These are phyloP conservation scores for Crossocerus cetratus DNA, from an alignment of 2,888 invertebrate species.

Conservation along the genomic window DNA sequence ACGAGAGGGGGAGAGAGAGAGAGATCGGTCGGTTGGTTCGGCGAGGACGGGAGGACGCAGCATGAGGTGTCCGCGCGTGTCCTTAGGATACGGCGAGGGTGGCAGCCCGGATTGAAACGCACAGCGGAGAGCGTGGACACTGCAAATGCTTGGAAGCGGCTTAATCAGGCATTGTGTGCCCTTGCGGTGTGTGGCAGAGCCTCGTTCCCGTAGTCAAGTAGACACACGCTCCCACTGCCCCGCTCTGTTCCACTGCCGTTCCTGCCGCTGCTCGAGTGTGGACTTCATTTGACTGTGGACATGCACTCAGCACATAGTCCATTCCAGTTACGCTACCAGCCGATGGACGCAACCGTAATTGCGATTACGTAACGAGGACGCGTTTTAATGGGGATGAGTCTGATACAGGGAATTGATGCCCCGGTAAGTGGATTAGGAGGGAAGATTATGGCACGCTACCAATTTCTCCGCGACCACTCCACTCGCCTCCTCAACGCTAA, in stretches of 20 bases:
- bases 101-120: constrained; percentile 64
- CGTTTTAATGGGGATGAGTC: constrained; percentile 33
- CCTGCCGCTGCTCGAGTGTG: constrained; percentile 24
- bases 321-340: constrained; percentile 37
- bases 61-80: constrained; percentile 1
- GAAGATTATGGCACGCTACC: too few species aligned
- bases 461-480: too few species aligned
- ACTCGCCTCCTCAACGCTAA: too few species aligned
- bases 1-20: too few species aligned
- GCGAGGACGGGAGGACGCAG: too few species aligned
- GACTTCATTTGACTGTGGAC: constrained; percentile 40
- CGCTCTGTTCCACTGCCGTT: too few species aligned
- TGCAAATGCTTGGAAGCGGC: constrained; percentile 70
- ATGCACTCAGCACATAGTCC: constrained; percentile 30
- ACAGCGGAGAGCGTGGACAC: constrained; percentile 58
- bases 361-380: constrained; percentile 38
- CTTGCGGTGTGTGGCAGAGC: constrained; percentile 41
- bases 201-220: constrained; percentile 31
- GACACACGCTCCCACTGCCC: constrained; percentile 34
- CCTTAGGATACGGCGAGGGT: constrained; percentile 21
- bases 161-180: constrained; percentile 71
- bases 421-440: background rate
- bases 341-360: constrained; percentile 32
- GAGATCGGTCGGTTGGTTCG: too few species aligned
- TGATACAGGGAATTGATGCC: background rate